These are phyloP conservation scores for Chlorospingus semifuscus DNA, from an alignment of 2,797 vertebrate genomes.

Conservation along the genomic window DNA sequence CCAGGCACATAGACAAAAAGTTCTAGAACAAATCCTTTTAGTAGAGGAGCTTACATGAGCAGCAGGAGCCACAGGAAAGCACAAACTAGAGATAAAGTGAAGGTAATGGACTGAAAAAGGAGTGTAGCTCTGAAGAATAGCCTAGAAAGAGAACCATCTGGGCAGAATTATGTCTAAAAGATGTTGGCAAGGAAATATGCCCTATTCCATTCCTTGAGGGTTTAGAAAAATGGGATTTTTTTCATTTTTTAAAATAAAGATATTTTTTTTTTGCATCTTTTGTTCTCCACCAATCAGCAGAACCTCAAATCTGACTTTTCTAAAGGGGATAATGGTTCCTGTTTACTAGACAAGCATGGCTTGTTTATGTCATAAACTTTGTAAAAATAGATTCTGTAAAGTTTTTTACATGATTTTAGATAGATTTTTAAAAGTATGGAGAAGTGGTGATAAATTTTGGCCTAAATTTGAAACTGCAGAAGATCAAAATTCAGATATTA, in stretches of 20 bases:
- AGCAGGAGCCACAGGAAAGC: neutral
- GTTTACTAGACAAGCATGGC: neutral
- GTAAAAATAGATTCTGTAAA: neutral
- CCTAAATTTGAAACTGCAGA: neutral
- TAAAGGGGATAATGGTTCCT: neutral
- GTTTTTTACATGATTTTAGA: neutral
- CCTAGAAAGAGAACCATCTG: neutral
- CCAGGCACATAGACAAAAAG: neutral
- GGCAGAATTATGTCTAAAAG: neutral
- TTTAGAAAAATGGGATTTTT: neutral
- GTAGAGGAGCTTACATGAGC: neutral
- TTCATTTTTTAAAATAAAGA: neutral
- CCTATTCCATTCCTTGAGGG: neutral
- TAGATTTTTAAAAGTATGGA: neutral
- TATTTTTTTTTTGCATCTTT: neutral
- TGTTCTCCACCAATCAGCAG: neutral
- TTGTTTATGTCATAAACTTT: neutral
- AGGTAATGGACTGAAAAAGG: slow-evolving; percentile 3
- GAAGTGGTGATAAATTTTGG: neutral
- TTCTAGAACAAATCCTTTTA: neutral
- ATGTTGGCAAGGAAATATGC: neutral
- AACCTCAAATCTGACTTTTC: neutral
- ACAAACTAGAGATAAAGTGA: neutral
- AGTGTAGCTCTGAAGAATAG: neutral
- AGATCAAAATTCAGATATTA: neutral